These are phyloP conservation scores for Leucophora obtusa DNA, from an alignment of 2,888 invertebrate genomes.

Conservation along the genomic window DNA sequence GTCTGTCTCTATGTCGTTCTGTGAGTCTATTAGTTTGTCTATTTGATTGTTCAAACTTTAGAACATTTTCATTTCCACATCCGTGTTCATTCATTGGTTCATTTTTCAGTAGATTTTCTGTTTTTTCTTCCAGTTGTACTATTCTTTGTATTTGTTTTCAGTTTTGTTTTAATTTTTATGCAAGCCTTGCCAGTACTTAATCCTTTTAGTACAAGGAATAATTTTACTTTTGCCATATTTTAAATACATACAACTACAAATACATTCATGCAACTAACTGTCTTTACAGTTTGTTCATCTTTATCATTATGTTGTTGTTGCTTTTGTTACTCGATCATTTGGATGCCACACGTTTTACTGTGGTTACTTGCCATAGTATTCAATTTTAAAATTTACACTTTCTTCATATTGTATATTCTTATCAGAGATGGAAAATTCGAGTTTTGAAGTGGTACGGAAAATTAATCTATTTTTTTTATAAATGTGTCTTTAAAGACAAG, in stretches of 20 bases:
- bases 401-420: constrained; percentile 10
- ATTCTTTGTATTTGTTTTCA: constrained; percentile 12
- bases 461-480: too few relatives aligned
- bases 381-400: constrained; percentile 52
- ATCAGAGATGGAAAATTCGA: too few relatives aligned
- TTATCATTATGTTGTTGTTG: neutral
- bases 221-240: constrained; percentile 35
- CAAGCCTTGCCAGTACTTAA: constrained; percentile 37
- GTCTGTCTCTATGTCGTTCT: constrained; percentile 1
- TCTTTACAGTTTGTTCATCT: neutral
- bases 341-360: constrained; percentile 55
- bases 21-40: neutral
- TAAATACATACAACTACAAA: constrained; percentile 19
- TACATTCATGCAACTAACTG: neutral
- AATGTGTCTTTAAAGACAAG: too few relatives aligned
- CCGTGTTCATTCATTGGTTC: constrained; percentile 37
- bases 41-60: constrained; percentile 7
- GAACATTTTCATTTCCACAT: constrained; percentile 26
- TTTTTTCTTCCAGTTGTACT: neutral
- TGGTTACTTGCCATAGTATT: constrained; percentile 53
- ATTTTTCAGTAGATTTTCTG: constrained; percentile 29
- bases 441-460: too few relatives aligned
- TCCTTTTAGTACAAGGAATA: constrained; percentile 47
- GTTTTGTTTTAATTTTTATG: constrained; percentile 44
- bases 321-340: constrained; percentile 50